Percentiles rank a stretch among this genome's conserved stretches.
These are phyloP conservation scores for Euborellia annulipes DNA, from an alignment of 1,140 invertebrate species.

Conservation along the genomic window DNA sequence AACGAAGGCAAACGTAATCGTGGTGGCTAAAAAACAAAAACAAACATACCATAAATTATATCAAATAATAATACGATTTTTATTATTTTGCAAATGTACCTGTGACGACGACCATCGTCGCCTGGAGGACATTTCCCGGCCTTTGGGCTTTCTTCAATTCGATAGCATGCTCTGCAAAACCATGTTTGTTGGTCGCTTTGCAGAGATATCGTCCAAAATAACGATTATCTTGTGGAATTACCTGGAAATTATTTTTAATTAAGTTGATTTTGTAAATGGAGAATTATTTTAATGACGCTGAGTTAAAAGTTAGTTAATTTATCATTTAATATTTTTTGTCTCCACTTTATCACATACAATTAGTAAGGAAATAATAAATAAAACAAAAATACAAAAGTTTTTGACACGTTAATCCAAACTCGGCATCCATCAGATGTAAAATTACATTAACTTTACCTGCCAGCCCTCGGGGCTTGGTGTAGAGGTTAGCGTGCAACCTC, in stretches of 20 bases:
- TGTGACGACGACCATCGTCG: constrained; percentile 44
- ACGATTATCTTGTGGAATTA: constrained; percentile 41
- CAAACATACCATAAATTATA: not conserved
- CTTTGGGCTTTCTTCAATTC: constrained; percentile 51
- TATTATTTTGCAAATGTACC: constrained; percentile 16
- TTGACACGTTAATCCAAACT: no score
- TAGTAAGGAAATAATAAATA: no score
- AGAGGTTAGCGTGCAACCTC: no score
- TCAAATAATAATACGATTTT: not conserved
- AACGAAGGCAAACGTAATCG: constrained; percentile 58
- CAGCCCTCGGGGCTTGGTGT: no score
- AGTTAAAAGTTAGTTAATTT: no score
- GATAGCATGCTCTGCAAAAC: constrained; percentile 45
- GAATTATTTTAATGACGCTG: no score
- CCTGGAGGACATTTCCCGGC: constrained; percentile 38
- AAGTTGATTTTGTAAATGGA: no score
- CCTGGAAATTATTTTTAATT: constrained; percentile 24
- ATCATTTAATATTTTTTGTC: no score
- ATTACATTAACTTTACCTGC: no score
- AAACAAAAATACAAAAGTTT: no score
- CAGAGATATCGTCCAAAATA: constrained; percentile 70
- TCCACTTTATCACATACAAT: no score
- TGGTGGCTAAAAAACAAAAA: constrained; percentile 42
- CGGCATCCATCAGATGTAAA: no score
- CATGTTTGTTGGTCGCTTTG: constrained; percentile 59